Evolutionary conservation across 2,888 invertebrate species (phyloP).

Genomic region (Zygothrica quintamaculata): DNA sequence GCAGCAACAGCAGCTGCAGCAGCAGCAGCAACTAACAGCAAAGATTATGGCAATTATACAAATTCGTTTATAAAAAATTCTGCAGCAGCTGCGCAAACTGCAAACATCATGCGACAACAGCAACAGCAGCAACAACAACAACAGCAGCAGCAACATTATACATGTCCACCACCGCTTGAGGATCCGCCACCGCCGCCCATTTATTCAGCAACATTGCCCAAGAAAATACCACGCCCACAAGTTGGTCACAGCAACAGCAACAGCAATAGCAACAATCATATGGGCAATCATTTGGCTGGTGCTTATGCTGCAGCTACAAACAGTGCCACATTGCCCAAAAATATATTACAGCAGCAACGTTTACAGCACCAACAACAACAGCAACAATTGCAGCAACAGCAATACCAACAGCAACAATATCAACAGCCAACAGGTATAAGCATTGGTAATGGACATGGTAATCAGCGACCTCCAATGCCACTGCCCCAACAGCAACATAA

Average conservation of each 20-base stretch:
- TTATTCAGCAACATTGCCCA: constrained; percentile 82
- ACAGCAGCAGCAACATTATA: constrained; percentile 77
- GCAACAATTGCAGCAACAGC: constrained; percentile 64
- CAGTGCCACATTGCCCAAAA: constrained; percentile 81
- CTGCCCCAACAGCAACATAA: constrained; percentile 78
- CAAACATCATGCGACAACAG: constrained; percentile 64
- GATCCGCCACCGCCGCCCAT: constrained; percentile 84
- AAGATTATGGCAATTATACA: constrained; percentile 72
- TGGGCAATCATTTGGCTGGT: constrained; percentile 57
- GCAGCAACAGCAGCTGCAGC: constrained; percentile 63
- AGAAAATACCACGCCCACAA: constrained; percentile 63
- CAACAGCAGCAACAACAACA: constrained; percentile 60
- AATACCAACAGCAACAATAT: constrained; percentile 68
- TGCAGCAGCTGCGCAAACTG: constrained; percentile 78
- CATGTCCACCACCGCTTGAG: constrained; percentile 83
- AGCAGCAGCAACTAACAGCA: constrained; percentile 56
- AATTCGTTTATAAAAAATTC: constrained; percentile 81
- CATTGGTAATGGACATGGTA: constrained; percentile 59
- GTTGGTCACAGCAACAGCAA: constrained; percentile 45
- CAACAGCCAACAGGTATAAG: constrained; percentile 64
- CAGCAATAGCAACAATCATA: constrained; percentile 34
- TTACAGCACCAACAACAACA: constrained; percentile 66
- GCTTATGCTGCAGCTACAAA: constrained; percentile 74
- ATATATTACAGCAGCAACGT: constrained; percentile 70
- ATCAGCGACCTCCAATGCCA: constrained; percentile 80